A percentile compares a stretch with the other conserved stretches of the same genome.
Conservation (phyloP, 1,140 invertebrate species). For the Plectrocnemia conspersa region DNA sequence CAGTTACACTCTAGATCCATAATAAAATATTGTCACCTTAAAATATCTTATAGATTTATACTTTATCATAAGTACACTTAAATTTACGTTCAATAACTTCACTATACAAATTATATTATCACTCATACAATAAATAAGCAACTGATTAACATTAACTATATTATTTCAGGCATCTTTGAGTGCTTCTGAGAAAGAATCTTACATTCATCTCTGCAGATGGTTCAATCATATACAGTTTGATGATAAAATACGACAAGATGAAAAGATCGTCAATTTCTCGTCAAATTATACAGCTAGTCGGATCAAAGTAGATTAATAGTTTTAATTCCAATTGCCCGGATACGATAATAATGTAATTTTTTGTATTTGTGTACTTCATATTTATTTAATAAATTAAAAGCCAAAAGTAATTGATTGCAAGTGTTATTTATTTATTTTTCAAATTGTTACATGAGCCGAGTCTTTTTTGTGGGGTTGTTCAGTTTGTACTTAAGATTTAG, state of each 20-base stretch:
- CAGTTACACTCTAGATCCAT: too few relatives aligned
- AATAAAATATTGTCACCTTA: too few relatives aligned
- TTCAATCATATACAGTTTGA: constrained; percentile 63
- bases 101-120: constrained; percentile 1
- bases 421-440: neutral
- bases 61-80: neutral
- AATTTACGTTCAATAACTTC: neutral
- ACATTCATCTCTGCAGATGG: constrained; percentile 62
- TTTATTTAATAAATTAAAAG: neutral
- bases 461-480: too few relatives aligned
- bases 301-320: constrained; percentile 4
- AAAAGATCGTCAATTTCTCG: constrained; percentile 55
- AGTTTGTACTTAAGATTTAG: too few relatives aligned
- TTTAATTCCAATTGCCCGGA: neutral
- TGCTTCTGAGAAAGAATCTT: constrained; percentile 56
- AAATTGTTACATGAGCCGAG: neutral
- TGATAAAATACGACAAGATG: constrained; percentile 51
- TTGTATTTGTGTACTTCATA: too few relatives aligned
- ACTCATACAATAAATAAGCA: neutral
- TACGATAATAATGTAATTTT: too few relatives aligned
- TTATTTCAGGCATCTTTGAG: constrained; percentile 48
- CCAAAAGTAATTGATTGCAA: neutral
- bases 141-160: constrained; percentile 27
- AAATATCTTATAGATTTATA: too few relatives aligned
- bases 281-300: constrained; percentile 41